Conservation (phyloP, 2,888 invertebrate species). For the Drosophila prostipennis region DNA sequence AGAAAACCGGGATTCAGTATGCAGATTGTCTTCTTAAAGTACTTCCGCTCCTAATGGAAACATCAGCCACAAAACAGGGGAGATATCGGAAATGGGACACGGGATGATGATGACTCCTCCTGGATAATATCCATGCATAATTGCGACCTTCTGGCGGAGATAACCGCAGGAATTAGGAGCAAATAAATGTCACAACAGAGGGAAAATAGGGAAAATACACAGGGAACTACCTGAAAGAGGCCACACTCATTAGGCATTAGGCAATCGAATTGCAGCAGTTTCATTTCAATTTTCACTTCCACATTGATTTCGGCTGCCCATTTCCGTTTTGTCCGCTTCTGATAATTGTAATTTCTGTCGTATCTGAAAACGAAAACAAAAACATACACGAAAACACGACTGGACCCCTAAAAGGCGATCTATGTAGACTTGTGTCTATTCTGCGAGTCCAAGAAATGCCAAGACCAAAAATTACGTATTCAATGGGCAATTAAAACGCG, state of each 20-base stretch:
- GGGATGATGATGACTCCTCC: slow-evolving; percentile 14
- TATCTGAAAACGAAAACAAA: slow-evolving; percentile 7
- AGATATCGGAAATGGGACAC: slow-evolving; percentile 15
- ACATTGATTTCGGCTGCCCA: slow-evolving; percentile 10
- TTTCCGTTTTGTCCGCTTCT: slow-evolving; percentile 12
- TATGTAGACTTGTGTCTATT: slow-evolving; percentile 10
- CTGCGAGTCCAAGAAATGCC: slow-evolving; percentile 15
- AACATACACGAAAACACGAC: neutral
- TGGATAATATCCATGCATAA: slow-evolving; percentile 49
- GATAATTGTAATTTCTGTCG: slow-evolving; percentile 8
- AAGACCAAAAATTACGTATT: slow-evolving; percentile 38
- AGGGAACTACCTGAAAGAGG: slow-evolving; percentile 22
- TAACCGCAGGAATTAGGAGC: slow-evolving; percentile 27
- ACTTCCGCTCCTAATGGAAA: slow-evolving; percentile 38
- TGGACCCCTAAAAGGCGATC: slow-evolving; percentile 26
- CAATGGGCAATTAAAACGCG: slow-evolving; percentile 46
- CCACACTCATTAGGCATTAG: slow-evolving; percentile 36
- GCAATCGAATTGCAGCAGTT: slow-evolving; percentile 20
- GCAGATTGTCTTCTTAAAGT: neutral
- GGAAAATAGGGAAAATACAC: neutral
- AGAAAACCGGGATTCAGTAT: neutral
- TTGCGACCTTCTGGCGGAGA: slow-evolving; percentile 57
- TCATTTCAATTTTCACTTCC: slow-evolving; percentile 19
- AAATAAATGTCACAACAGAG: slow-evolving; percentile 61
- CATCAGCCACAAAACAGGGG: neutral